Percentiles rank a stretch among this genome's conserved stretches.
phyloP scores from a whole-genome alignment of 92 coral and sea anemone genomes.

The Siderastrea radians region DNA sequence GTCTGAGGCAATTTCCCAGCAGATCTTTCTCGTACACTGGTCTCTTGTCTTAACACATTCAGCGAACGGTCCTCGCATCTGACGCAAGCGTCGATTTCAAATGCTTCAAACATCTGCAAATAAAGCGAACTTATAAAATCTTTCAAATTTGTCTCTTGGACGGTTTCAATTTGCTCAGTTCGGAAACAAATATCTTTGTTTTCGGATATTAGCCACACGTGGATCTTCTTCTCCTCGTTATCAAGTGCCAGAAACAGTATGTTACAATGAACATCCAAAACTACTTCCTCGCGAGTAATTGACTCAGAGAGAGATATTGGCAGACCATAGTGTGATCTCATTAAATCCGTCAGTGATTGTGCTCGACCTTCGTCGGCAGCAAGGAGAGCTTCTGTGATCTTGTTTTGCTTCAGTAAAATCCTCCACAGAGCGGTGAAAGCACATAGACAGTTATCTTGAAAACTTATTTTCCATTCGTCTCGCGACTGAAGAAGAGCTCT shows the following conservation, averaged over 20 bases:
- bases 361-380: slow-evolving; percentile 37
- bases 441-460: neutral
- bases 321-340: slow-evolving; percentile 9
- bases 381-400: neutral
- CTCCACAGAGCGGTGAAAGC: neutral
- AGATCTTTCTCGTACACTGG: neutral
- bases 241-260: slow-evolving; percentile 17
- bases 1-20: neutral
- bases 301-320: neutral
- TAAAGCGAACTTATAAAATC: neutral
- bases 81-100: neutral
- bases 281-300: neutral
- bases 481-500: neutral
- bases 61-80: slow-evolving; percentile 15
- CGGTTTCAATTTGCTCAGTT: neutral
- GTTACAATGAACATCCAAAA: neutral
- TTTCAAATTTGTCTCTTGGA: neutral
- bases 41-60: neutral
- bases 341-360: slow-evolving; percentile 24
- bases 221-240: neutral
- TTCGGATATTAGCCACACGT: neutral
- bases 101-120: neutral
- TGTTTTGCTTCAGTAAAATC: slow-evolving; percentile 1
- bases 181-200: neutral
- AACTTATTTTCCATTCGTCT: slow-evolving; percentile 25